Conservation (phyloP, 64 coral and sea anemone species). For the Montipora efflorescens region DNA sequence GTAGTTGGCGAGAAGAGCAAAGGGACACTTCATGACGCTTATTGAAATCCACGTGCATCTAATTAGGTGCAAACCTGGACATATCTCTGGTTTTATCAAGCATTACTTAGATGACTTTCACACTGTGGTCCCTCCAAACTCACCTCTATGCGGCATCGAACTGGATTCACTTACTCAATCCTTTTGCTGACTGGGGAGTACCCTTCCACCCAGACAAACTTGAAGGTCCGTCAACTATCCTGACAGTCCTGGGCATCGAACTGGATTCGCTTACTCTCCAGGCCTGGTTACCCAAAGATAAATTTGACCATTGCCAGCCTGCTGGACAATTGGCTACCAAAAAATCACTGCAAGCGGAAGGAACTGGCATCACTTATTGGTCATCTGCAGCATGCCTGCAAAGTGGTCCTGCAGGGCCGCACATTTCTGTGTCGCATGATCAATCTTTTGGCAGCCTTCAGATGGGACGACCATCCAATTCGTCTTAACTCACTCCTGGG, state of each 20-base stretch:
- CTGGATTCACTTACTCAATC: not conserved
- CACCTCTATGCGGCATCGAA: not conserved
- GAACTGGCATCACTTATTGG: not conserved
- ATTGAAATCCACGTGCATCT: no score
- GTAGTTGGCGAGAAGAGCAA: no score
- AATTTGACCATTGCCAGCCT: conserved; percentile 8
- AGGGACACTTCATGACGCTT: no score
- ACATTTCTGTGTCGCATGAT: not conserved
- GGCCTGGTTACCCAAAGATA: not conserved
- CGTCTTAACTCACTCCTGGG: not conserved
- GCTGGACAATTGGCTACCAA: not conserved
- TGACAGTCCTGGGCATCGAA: not conserved
- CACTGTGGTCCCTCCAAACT: not conserved
- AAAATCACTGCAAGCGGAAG: not conserved
- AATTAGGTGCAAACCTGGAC: no score
- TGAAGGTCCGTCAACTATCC: not conserved
- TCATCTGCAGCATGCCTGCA: not conserved
- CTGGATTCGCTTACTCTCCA: not conserved
- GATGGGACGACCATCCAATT: not conserved
- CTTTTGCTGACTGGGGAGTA: not conserved
- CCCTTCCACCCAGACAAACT: not conserved
- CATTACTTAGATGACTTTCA: conserved; percentile 49
- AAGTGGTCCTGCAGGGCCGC: not conserved
- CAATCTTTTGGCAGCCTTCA: not conserved
- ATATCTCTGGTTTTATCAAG: not conserved